Evolutionary conservation across 2,113 vertebrate genomes (phyloP), one percentile per base, ranked within the genome.

Genomic region (Rhinopomastus cyanomelas): DNA sequence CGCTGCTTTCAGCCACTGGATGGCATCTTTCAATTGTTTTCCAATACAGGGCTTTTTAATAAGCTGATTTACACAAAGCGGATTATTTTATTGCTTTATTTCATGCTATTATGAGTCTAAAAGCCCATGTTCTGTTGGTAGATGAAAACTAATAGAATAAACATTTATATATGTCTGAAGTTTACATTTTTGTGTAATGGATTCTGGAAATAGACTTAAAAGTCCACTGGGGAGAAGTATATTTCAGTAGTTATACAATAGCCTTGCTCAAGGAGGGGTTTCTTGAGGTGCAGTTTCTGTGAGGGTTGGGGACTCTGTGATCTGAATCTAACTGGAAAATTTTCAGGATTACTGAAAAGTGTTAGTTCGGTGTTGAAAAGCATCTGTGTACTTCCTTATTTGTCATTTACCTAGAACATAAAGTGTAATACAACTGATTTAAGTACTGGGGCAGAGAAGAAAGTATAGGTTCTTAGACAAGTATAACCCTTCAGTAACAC

Each of bases 11-110:
- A 79, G 46, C 95, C 97, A 59, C 97, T 91, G 91, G 97, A 88
- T 95, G 96, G 96, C 96, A 81, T 88, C 80, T 93, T 69, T 78
- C 56, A 49, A 36, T 90, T 89, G 65, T 87, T 93, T 96, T 90
- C 80, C 44, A 59, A 29, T 34, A 34, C 22, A 19, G 22, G 6
- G 42, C 15, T 55, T 87, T 73, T 84, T 68, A 60, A 85, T 76
- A 42, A 81, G 5, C 22, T 83, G 39, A 60, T 62, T 64, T 44
- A 42, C 17, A 74, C 7, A 44, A 67, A 76, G 32, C 34, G 6
- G 53, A 65, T 88, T 84, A 7, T 51, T 90, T 84, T 57, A 62
- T 74, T 90, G 27, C 39, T 93, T 81, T 19, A 5, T 27, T 61
- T 78, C 84, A 32, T 75, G 36, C 52, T 71, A 27, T 9, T 4